Conservation (phyloP, 2,888 invertebrate genomes). For the Belgica antarctica region DNA sequence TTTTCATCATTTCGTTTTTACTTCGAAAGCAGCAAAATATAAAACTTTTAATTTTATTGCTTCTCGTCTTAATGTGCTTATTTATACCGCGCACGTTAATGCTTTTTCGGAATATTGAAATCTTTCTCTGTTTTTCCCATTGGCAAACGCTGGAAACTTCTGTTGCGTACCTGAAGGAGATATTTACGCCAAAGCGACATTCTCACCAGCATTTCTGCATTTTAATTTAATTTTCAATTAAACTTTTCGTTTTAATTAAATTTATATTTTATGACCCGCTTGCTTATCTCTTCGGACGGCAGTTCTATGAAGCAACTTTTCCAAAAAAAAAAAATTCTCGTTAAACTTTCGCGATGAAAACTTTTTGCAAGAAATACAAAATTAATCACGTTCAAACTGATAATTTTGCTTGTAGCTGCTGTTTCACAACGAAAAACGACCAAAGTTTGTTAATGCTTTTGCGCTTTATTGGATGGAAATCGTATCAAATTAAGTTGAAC, state of each 20-base stretch:
- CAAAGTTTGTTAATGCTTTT: not conserved
- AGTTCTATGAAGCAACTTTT: not conserved
- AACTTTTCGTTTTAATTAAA: slow-evolving; percentile 19
- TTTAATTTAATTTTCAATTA: slow-evolving; percentile 28
- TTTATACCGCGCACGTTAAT: slow-evolving; percentile 19
- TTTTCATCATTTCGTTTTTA: not conserved
- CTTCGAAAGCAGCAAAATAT: slow-evolving; percentile 16
- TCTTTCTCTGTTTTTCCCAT: not conserved
- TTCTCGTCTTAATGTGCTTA: slow-evolving; percentile 28
- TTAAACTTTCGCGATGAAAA: slow-evolving; percentile 5
- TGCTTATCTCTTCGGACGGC: not conserved
- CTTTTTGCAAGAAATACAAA: not conserved
- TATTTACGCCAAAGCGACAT: not conserved
- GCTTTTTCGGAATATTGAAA: slow-evolving; percentile 9
- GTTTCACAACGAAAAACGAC: not conserved
- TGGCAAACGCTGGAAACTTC: not conserved
- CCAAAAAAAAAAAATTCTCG: not conserved
- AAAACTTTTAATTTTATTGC: slow-evolving; percentile 29
- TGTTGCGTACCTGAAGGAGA: not conserved
- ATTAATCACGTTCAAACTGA: slow-evolving; percentile 26
- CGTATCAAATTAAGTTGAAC: not conserved
- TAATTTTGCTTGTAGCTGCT: slow-evolving; percentile 25
- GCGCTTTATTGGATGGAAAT: slow-evolving; percentile 1
- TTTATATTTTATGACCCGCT: slow-evolving; percentile 23
- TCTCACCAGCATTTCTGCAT: slow-evolving; percentile 8